Evolutionary conservation across 2,888 invertebrate species (phyloP).

Genomic region (Busseola fusca): DNA sequence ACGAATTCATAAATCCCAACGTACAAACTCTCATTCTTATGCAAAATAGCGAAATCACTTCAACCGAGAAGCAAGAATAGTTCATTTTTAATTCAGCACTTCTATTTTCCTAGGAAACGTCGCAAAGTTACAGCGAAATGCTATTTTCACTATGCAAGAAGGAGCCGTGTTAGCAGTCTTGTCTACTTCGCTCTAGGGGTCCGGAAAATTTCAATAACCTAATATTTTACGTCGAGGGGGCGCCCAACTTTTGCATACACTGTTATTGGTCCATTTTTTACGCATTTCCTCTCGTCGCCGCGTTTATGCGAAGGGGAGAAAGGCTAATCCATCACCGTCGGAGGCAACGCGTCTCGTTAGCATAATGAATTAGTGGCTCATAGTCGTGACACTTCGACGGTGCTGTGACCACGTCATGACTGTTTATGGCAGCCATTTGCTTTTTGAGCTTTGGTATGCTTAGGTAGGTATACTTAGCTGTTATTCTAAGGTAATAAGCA

Average conservation of each 20-base stretch:
- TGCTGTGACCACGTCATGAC: constrained; percentile 44
- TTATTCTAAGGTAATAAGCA: constrained; percentile 12
- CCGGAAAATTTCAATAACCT: constrained; percentile 80
- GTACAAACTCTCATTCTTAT: neutral
- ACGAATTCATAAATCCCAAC: neutral
- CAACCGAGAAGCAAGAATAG: constrained; percentile 35
- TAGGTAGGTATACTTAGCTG: constrained; percentile 25
- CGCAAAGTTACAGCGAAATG: constrained; percentile 57
- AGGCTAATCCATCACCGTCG: constrained; percentile 85
- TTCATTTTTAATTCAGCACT: constrained; percentile 52
- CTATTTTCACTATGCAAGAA: constrained; percentile 64
- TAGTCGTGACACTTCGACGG: constrained; percentile 58
- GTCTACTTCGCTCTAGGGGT: constrained; percentile 70
- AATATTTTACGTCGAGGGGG: constrained; percentile 72
- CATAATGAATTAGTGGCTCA: constrained; percentile 85
- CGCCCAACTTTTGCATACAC: constrained; percentile 72
- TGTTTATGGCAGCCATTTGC: constrained; percentile 55
- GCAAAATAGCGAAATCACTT: constrained; percentile 33
- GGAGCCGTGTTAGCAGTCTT: constrained; percentile 62
- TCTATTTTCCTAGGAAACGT: constrained; percentile 38
- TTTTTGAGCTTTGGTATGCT: constrained; percentile 38
- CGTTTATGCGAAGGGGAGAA: constrained; percentile 69
- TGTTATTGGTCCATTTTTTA: constrained; percentile 77
- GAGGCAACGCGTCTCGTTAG: constrained; percentile 83
- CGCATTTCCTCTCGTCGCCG: constrained; percentile 65